These are phyloP conservation scores for Camponotus vicinus DNA, from an alignment of 1,140 invertebrate species.

Conservation along the genomic window DNA sequence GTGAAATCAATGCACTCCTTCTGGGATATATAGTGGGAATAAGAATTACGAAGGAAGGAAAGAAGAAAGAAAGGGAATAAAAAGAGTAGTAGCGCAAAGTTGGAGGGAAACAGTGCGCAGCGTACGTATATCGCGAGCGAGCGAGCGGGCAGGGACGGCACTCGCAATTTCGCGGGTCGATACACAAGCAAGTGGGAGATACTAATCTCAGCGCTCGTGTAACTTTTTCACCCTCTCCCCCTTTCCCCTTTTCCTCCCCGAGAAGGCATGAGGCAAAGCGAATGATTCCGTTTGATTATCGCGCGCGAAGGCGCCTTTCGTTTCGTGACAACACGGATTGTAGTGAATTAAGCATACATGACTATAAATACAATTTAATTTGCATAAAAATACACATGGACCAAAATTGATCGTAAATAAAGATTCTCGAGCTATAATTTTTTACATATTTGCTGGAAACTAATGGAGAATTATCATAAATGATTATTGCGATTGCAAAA, in stretches of 20 bases:
- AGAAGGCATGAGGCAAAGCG: conserved; percentile 28
- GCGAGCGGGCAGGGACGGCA: conserved; percentile 15
- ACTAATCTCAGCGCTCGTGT: conserved; percentile 65
- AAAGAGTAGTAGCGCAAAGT: conserved; percentile 32
- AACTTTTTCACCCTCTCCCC: conserved; percentile 57
- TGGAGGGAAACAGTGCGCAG: conserved; percentile 42
- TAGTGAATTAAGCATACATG: conserved; percentile 42
- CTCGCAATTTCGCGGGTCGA: conserved; percentile 69
- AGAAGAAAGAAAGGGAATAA: conserved; percentile 46
- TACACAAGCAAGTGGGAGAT: conserved; percentile 65
- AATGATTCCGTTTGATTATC: conserved; percentile 61
- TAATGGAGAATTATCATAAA: background rate
- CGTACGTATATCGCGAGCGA: conserved; percentile 48
- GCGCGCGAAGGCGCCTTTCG: background rate
- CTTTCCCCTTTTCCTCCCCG: too few species aligned
- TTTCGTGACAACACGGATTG: conserved; percentile 49
- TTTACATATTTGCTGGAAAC: background rate
- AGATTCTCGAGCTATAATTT: background rate
- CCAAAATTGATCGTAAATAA: background rate
- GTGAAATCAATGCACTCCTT: conserved; percentile 38
- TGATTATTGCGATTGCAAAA: background rate
- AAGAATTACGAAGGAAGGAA: conserved; percentile 51
- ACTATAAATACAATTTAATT: conserved; percentile 56
- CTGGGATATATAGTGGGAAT: conserved; percentile 22
- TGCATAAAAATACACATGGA: conserved; percentile 45